These are phyloP conservation scores for Hydrozoanthus tunicans DNA, from an alignment of 64 coral and sea anemone species.

Conservation along the genomic window DNA sequence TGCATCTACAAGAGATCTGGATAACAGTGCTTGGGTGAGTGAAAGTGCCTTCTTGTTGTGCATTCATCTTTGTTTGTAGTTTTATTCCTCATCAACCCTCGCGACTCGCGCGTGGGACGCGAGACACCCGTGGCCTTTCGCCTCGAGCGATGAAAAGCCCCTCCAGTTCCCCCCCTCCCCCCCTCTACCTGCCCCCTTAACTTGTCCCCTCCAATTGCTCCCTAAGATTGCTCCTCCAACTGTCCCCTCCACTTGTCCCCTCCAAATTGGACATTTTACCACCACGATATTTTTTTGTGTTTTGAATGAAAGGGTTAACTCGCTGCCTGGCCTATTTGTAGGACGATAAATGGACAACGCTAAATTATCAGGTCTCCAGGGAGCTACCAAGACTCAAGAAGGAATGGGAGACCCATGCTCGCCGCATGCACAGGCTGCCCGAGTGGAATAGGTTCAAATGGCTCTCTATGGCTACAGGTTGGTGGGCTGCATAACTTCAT, in stretches of 20 bases:
- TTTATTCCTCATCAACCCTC: too few relatives aligned
- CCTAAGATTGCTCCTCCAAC: too few relatives aligned
- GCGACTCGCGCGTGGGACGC: too few relatives aligned
- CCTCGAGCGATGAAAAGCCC: neutral
- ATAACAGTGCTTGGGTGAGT: constrained; percentile 65
- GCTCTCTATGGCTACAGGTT: constrained; percentile 70
- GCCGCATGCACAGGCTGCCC: constrained; percentile 64
- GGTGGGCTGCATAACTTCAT: neutral
- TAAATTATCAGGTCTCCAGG: constrained; percentile 73
- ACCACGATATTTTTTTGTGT: too few relatives aligned
- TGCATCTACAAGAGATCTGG: constrained; percentile 64
- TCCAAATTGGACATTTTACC: too few relatives aligned
- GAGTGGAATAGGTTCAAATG: constrained; percentile 89
- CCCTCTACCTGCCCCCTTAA: neutral
- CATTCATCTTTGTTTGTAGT: too few relatives aligned
- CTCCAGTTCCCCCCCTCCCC: neutral
- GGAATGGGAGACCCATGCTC: constrained; percentile 65
- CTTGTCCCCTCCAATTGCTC: neutral
- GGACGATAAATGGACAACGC: constrained; percentile 56
- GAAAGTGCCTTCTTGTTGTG: neutral
- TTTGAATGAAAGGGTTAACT: too few relatives aligned
- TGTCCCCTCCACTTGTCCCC: too few relatives aligned
- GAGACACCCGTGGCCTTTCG: too few relatives aligned
- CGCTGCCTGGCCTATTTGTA: neutral
- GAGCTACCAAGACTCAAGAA: constrained; percentile 61